phyloP scores from a whole-genome alignment of 2,113 vertebrate genomes.

The Paramisgurnus dabryanus region DNA sequence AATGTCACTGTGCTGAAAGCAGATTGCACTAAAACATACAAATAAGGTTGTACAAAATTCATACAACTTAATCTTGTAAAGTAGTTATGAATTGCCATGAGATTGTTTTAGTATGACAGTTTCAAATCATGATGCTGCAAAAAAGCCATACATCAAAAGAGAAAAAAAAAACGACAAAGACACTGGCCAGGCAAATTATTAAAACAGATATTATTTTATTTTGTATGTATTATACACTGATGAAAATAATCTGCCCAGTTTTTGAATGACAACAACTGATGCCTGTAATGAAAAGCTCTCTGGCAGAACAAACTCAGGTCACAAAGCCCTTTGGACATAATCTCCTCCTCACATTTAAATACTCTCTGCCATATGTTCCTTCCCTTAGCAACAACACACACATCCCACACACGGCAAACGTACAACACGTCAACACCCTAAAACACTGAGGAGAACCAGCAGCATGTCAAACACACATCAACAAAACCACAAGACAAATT shows the following conservation, averaged over 20 bases:
- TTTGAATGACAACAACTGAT: slow-evolving; percentile 26
- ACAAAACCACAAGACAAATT: neutral
- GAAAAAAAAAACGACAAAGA: no score
- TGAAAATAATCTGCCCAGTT: neutral
- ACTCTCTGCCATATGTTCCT: slow-evolving; percentile 43
- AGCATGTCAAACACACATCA: neutral
- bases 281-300: neutral
- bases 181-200: no score
- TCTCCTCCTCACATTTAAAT: slow-evolving; percentile 30
- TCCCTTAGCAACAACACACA: slow-evolving; percentile 11
- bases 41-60: no score
- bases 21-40: no score
- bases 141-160: no score
- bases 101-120: no score
- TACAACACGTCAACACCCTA: slow-evolving; percentile 14
- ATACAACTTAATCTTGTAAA: no score
- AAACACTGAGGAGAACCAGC: slow-evolving; percentile 23
- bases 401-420: slow-evolving; percentile 14
- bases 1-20: no score
- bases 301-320: neutral
- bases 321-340: slow-evolving; percentile 36
- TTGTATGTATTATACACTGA: neutral
- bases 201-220: no score
- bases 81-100: no score
- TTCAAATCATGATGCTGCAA: no score